Percentiles rank a stretch among this genome's conserved stretches.
These are phyloP conservation scores for Lamprotornis superbus DNA, from an alignment of 2,113 vertebrate genomes.

Conservation along the genomic window DNA sequence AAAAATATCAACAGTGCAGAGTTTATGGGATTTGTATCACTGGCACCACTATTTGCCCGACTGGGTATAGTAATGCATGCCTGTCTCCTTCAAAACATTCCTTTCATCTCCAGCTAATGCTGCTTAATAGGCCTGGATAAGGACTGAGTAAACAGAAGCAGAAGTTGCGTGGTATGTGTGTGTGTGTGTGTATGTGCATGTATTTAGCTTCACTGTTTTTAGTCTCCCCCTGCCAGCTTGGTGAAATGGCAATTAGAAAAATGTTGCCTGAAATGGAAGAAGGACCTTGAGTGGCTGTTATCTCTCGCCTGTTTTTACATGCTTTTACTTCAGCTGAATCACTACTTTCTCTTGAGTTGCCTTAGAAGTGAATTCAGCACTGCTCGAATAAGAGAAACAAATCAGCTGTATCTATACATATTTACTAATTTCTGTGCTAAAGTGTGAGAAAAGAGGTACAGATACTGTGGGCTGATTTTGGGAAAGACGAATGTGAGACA, in stretches of 20 bases:
- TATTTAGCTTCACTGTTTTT: neutral
- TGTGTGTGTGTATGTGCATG: neutral
- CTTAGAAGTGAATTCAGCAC: neutral
- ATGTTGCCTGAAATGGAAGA: neutral
- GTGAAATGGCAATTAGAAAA: neutral
- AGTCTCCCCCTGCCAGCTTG: neutral
- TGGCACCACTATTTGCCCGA: neutral
- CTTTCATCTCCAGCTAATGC: conserved; percentile 33
- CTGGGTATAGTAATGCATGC: neutral
- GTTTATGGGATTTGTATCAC: neutral
- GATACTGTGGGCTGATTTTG: neutral
- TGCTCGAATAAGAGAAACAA: neutral
- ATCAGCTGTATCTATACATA: neutral
- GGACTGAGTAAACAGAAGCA: neutral
- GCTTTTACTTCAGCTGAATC: neutral
- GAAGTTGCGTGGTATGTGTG: neutral
- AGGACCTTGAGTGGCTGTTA: neutral
- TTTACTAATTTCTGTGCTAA: neutral
- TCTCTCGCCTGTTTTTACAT: neutral
- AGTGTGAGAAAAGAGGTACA: neutral
- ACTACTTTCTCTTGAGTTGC: neutral
- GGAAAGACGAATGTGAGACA: neutral
- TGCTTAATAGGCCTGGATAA: conserved; percentile 26
- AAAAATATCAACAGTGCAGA: neutral
- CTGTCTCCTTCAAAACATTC: conserved; percentile 7